Percentiles rank a stretch among this genome's conserved stretches.
phyloP scores from a whole-genome alignment of 2,888 invertebrate species.

The Dendrolimus pini region DNA sequence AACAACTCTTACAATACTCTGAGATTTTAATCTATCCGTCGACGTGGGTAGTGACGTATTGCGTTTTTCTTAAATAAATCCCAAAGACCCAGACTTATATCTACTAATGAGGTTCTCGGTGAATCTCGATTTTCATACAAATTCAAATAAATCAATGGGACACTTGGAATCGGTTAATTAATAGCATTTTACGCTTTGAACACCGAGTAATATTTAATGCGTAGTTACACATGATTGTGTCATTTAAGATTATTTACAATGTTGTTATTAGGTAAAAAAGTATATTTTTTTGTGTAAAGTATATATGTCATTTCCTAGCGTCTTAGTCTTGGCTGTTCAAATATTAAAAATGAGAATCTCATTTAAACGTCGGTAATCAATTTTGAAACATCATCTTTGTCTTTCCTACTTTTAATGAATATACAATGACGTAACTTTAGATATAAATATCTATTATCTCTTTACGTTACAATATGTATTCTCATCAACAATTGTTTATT shows the following conservation, averaged over 20 bases:
- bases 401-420: too few species aligned
- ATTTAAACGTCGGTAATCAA: too few species aligned
- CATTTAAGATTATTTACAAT: constrained; percentile 32
- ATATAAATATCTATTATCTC: too few species aligned
- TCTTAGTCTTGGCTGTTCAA: not conserved
- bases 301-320: not conserved
- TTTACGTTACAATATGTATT: too few species aligned
- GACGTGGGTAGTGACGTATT: constrained; percentile 65
- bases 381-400: too few species aligned
- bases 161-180: constrained; percentile 36
- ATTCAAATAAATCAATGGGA: constrained; percentile 47
- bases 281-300: not conserved
- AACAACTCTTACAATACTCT: not conserved
- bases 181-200: constrained; percentile 41
- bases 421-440: too few species aligned
- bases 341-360: not conserved
- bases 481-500: too few species aligned
- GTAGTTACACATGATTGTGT: constrained; percentile 30
- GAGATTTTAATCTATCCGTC: constrained; percentile 60
- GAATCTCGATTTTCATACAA: constrained; percentile 35
- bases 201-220: constrained; percentile 28
- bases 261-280: not conserved
- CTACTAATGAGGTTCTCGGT: constrained; percentile 48
- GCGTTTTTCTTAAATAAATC: constrained; percentile 52
- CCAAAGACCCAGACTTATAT: constrained; percentile 40